Percentiles rank a stretch among this genome's conserved stretches.
phyloP scores from a whole-genome alignment of 1,140 invertebrate species.

The Drosophila malerkotliana region DNA sequence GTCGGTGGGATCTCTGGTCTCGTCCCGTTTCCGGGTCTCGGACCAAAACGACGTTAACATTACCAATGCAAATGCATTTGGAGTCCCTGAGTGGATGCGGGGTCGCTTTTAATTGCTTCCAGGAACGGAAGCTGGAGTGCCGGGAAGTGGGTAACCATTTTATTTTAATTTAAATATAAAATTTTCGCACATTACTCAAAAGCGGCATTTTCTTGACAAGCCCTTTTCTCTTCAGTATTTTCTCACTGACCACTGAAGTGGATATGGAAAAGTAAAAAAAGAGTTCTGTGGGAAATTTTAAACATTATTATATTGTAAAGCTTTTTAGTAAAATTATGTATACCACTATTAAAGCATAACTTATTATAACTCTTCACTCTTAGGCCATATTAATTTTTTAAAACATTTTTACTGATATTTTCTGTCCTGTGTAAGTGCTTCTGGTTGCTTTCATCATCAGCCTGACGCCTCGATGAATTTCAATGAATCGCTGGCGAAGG shows the following conservation, averaged over 20 bases:
- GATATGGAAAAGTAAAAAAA: neutral
- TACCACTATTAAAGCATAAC: too few species aligned
- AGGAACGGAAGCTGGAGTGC: neutral
- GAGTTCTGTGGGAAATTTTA: too few species aligned
- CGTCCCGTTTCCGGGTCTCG: slow-evolving; percentile 8
- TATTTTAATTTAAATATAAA: slow-evolving; percentile 71
- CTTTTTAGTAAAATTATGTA: too few species aligned
- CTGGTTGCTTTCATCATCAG: slow-evolving; percentile 11
- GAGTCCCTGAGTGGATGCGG: slow-evolving; percentile 26
- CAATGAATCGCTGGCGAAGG: slow-evolving; percentile 46
- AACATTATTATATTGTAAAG: too few species aligned
- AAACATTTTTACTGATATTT: neutral
- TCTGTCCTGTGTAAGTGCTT: slow-evolving; percentile 6
- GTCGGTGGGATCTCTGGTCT: slow-evolving; percentile 9
- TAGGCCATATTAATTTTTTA: too few species aligned
- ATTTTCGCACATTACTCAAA: slow-evolving; percentile 61
- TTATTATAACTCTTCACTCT: too few species aligned
- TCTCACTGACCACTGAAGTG: slow-evolving; percentile 10
- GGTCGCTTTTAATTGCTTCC: slow-evolving; percentile 57
- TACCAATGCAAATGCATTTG: slow-evolving; percentile 77
- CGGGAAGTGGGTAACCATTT: slow-evolving; percentile 24
- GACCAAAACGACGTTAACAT: slow-evolving; percentile 49
- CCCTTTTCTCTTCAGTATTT: slow-evolving; percentile 2
- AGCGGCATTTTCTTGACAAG: slow-evolving; percentile 36
- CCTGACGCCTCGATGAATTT: slow-evolving; percentile 47